phyloP scores from a whole-genome alignment of 2,113 vertebrate genomes.

The Zonotrichia leucophrys region DNA sequence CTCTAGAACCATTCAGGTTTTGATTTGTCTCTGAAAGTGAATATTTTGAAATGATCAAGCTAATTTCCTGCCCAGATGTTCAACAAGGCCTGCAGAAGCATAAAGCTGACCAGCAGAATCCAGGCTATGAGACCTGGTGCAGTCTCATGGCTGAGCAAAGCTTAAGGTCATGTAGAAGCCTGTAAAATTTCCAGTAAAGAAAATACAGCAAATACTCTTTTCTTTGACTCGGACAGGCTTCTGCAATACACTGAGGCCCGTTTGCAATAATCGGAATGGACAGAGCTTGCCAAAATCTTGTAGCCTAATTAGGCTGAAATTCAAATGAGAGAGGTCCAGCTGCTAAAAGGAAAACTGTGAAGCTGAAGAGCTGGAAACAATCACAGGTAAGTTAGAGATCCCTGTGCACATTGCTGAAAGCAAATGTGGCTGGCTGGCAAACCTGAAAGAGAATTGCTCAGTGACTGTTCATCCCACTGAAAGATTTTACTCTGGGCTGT shows the following conservation, averaged over 20 bases:
- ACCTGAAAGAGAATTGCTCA: background rate
- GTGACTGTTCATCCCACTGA: background rate
- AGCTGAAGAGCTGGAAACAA: background rate
- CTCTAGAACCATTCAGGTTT: background rate
- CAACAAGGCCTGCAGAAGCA: background rate
- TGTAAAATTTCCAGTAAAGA: background rate
- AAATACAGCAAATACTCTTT: background rate
- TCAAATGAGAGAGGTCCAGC: slow-evolving; percentile 23
- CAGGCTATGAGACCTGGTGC: background rate
- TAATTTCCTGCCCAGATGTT: background rate
- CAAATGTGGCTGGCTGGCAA: background rate
- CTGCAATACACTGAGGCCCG: background rate
- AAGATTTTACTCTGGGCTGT: background rate
- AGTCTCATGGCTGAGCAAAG: background rate
- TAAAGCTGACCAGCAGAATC: background rate
- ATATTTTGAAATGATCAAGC: background rate
- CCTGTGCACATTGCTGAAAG: background rate
- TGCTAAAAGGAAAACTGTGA: slow-evolving; percentile 11
- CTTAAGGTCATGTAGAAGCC: background rate
- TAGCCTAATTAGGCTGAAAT: slow-evolving; percentile 25
- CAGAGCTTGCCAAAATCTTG: slow-evolving; percentile 15
- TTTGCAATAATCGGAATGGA: slow-evolving; percentile 9
- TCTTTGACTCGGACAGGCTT: background rate
- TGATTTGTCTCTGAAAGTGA: background rate
- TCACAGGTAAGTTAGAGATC: background rate